Evolutionary conservation across 2,113 vertebrate species (phyloP), one percentile per base, ranked within the genome.

Genomic region (Argyrosomus japonicus): DNA sequence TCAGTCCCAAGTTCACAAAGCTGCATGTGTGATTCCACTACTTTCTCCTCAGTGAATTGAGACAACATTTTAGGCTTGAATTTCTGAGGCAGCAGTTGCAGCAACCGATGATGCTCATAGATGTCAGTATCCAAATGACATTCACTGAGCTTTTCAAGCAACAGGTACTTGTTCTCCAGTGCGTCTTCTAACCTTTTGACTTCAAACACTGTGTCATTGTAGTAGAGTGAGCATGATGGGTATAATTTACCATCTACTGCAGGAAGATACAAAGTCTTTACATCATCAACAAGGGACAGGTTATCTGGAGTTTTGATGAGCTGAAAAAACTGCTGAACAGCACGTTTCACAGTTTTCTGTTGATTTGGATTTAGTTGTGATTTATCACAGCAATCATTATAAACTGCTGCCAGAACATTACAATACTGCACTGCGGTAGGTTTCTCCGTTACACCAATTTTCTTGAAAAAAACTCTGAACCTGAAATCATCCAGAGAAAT

Each of bases 221-320:
- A 96, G 87, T 87, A 93, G 27, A 97, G 84, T 2, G 18, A 89
- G 71, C 64, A 73, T 10, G 96, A 95, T 25, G 83, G 23, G 73
- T 96, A 90, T 6, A 97, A 89, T 86, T 89, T 92, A 23, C 91
- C 94, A 89, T 96, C 93, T 43, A 74, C 89, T 83, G 94, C 96
- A 67, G 94, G 95, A 68, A 97, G 93, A 82, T 97, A 92, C 50
- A 97, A 83, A 17, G 83, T 72, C 11, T 91, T 27, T 10, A 89
- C 74, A 27, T 86, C 1, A 0, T 92, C 82, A 50, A 78, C 21
- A 61, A 85, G 45, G 0, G 9, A 68, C 9, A 69, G 1, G 0
- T 69, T 79, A 79, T 50, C 4, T 47, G 91, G 0, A 18, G 3
- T 0, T 11, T 15, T 45, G 4, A 97, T 60, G 40, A 93, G 90